Base-by-base conservation (phyloP, 2,888 invertebrate genomes). In the Cartodere bifasciata region DNA sequence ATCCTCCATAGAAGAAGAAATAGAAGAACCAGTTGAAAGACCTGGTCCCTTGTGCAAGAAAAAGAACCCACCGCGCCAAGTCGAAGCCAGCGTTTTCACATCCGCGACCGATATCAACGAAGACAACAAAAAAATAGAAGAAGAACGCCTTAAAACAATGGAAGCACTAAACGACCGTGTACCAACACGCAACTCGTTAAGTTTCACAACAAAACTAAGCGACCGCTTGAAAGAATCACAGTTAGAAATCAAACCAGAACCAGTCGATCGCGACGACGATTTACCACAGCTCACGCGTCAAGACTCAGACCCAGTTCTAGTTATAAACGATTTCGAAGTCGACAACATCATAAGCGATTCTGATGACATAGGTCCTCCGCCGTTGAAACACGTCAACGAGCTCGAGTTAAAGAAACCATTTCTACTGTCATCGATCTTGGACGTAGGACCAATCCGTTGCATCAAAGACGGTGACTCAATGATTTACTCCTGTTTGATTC, bases 81-180 rank as follows among this genome's bases (percentile, higher is more conserved):
- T 47, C 2, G 47, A 50, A 13, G 37, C 46, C 37, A 53, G 49
- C 12, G 52, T 52, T 0, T 56, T 56, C 29, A 54, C 53, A 11
- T 52, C 49, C 28, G 44, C 47, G 16, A 47, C 49, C 2, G 64
- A 64, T 27, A 54, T 58, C 10, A 54, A 61, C 23, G 62, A 62
- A 23, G 65, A 66, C 21, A 48, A 54, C 23, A 52, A 55, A 4
- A 60, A 61, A 35, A 63, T 67, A 29, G 62, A 65, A 36, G 50
- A 61, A 21, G 62, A 65, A 37, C 55, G 67, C 1, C 53, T 63
- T 27, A 57, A 60, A 31, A 63, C 58, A 35, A 68, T 68, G 67
- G 58, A 64, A 23, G 65, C 67, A 39, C 55, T 68, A 4, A 54
- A 50, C 33, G 48, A 53, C 40, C 46, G 46, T 3, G 45, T 56